Percentiles rank a stretch among this genome's conserved stretches.
These are phyloP conservation scores for Turdus rufiventris DNA, from an alignment of 2,113 vertebrate genomes.

Conservation along the genomic window DNA sequence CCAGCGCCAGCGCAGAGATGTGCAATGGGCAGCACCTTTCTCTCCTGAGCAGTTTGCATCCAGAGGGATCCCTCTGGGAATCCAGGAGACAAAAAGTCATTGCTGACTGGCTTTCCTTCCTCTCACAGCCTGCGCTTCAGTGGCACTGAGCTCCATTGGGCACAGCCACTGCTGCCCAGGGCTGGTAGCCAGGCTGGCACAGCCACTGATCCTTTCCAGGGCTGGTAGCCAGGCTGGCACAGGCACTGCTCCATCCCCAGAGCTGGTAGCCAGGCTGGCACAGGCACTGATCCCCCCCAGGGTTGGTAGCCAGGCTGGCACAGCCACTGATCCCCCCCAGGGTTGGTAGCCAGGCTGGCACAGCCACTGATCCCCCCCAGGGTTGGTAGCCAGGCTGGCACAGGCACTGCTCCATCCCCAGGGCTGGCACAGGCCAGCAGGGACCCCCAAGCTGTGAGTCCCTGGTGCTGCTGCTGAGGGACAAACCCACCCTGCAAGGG, in stretches of 20 bases:
- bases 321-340: too few relatives aligned
- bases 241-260: too few relatives aligned
- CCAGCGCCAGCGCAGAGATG: fast-evolving
- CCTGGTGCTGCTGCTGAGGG: neutral
- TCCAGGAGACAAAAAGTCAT: fast-evolving
- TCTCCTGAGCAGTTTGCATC: neutral
- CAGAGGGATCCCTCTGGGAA: neutral
- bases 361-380: too few relatives aligned
- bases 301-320: neutral
- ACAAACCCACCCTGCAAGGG: fast-evolving
- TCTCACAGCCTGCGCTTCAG: neutral
- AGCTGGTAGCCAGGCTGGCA: neutral
- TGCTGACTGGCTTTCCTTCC: neutral
- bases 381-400: too few relatives aligned
- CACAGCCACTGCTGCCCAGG: neutral
- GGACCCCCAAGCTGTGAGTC: fast-evolving
- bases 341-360: too few relatives aligned
- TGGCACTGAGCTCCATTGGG: fast-evolving
- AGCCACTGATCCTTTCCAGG: too few relatives aligned
- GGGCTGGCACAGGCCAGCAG: too few relatives aligned
- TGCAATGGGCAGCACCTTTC: fast-evolving
- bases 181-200: neutral
- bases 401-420: too few relatives aligned
- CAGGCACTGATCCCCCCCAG: fast-evolving
- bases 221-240: too few relatives aligned